Base-by-base conservation (phyloP, 2,797 vertebrate species). In the Steatocranus sp. region DNA sequence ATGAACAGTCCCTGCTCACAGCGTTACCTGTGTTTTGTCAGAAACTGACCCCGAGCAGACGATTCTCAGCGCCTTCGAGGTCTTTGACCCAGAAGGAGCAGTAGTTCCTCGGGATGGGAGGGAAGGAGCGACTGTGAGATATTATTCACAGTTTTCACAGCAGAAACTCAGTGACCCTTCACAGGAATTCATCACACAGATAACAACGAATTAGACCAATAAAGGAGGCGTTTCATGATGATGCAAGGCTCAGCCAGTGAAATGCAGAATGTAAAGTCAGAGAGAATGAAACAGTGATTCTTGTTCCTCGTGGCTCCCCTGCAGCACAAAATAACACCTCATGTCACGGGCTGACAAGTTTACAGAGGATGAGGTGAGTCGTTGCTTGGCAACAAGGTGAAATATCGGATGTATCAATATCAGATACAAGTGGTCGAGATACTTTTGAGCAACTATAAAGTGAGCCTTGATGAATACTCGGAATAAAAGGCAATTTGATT, bases 331-430 rank as follows among this genome's bases (percentile, higher is more conserved):
- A 93, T 96, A 97, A 95, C 97, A 97, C 95, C 96, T 97, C 6
- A 93, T 96, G 96, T 97, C 97, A 79, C 95, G 94, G 91, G 96
- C 96, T 56, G 97, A 97, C 94, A 96, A 97, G 78, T 98, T 98
- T 96, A 97, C 95, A 30, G 96, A 96, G 86, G 96, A 96, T 82
- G 97, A 97, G 97, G 97, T 97, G 93, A 96, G 95, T 89, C 53
- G 90, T 93, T 93, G 94, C 94, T 73, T 92, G 86, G 94, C 92
- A 94, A 95, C 94, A 89, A 83, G 88, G 88, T 91, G 86, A 94
- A 92, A 89, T 91, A 93, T 84, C 80, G 68, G 49, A 82, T 80
- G 70, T 86, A 90, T 90, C 89, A 86, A 87, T 74, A 83, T 78
- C 78, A 91, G 86, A 90, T 84, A 77, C 43, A 17, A 36, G 80